Base-by-base conservation (phyloP, 1,140 invertebrate species). In the Drosophila trapezifrons region DNA sequence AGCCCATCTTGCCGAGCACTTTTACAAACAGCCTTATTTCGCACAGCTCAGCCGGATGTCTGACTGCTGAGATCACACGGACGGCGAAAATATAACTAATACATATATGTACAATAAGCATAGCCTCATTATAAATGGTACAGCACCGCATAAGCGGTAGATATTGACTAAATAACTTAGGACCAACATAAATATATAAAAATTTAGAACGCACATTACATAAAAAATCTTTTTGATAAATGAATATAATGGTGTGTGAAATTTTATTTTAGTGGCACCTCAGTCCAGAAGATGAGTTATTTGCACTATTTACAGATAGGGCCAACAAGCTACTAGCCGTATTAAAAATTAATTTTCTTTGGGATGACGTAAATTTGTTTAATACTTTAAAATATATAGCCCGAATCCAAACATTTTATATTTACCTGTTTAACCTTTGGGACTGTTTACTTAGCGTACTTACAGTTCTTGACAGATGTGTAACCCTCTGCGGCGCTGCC, bases 381-480 rank as follows among this genome's bases (percentile, higher is more conserved):
- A 5, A 2, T 32, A 12, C 12, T 20, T 15, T 17, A 4, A 7
- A 51, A 18, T 12, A 3, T 20, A 12, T 20, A 20, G 13, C 13
- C 8, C 6, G n/a, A 20, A 20, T 13, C n/a, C 0, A 32, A 35
- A 10, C 29, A 8, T 9, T 5, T 35, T 9, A 9, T 20, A 32
- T 32, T 8, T 32, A 18, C 17, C 17, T 18, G 5, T 20, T 51
- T 18, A 18, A 13, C 0, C 3, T 13, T 5, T 32, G 13, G 20
- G 55, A 27, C 27, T 20, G 32, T 55, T 15, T 63, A 91, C 90
- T 91, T 75, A 22, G 29, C 66, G 10, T 71, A 92, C 91, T 92
- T 76, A 92, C 91, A 92, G 76, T 92, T 92, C 67, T 92, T 92
- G 47, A 92, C 90, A 54, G 91, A 92, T 64, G 91, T 91, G 63